phyloP scores from a whole-genome alignment of 1,140 invertebrate genomes.

The Micrasema minimum region DNA sequence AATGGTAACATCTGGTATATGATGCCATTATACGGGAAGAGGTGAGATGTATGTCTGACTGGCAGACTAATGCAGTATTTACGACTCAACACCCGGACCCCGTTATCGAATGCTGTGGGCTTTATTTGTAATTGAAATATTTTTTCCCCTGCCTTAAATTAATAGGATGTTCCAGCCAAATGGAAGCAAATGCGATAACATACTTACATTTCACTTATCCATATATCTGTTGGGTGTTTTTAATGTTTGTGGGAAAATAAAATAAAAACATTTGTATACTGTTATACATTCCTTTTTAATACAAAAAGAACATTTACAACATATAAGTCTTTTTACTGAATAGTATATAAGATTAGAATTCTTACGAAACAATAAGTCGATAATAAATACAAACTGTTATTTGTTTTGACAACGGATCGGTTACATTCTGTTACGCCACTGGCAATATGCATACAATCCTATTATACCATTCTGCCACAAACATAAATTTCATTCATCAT shows the following conservation, averaged over 20 bases:
- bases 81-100: too few relatives aligned
- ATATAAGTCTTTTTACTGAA: constrained; percentile 45
- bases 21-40: too few relatives aligned
- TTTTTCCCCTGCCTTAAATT: too few relatives aligned
- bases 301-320: constrained; percentile 47
- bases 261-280: background rate
- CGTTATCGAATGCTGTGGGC: too few relatives aligned
- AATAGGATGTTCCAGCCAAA: too few relatives aligned
- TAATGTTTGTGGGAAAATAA: constrained; percentile 5
- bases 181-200: too few relatives aligned
- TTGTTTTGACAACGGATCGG: background rate
- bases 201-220: too few relatives aligned
- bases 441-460: constrained; percentile 12
- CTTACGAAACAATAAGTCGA: constrained; percentile 39
- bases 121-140: too few relatives aligned
- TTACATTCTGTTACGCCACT: background rate
- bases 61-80: too few relatives aligned
- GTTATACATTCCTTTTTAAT: constrained; percentile 45
- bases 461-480: background rate
- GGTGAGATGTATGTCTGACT: too few relatives aligned
- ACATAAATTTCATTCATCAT: constrained; percentile 11
- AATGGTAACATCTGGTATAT: too few relatives aligned
- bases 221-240: too few relatives aligned
- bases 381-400: constrained; percentile 44
- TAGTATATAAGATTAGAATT: constrained; percentile 45